phyloP scores from a whole-genome alignment of 2,797 vertebrate species.

The Pampus argenteus region DNA sequence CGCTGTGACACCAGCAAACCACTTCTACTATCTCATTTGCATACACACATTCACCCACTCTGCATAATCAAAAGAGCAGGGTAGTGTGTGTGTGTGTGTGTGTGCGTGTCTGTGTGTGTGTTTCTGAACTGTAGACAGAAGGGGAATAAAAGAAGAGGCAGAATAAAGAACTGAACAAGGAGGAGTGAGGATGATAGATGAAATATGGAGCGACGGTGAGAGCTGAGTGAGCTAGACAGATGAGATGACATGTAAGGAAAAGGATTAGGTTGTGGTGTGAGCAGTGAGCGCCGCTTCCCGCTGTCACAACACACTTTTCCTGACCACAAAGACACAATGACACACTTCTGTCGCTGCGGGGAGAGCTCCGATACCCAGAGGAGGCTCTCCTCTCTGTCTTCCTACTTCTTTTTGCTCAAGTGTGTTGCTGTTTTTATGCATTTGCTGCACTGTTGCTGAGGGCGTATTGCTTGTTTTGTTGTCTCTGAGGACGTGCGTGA shows the following conservation, averaged over 20 bases:
- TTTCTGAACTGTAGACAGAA: constrained; percentile 5
- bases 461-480: constrained; percentile 26
- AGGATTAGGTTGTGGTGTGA: constrained; percentile 48
- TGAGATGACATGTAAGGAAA: constrained; percentile 40
- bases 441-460: constrained; percentile 18
- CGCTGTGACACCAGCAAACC: constrained; percentile 51
- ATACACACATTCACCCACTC: constrained; percentile 48
- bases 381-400: constrained; percentile 22
- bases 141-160: constrained; percentile 12
- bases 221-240: constrained; percentile 39
- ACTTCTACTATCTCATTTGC: constrained; percentile 55
- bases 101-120: constrained; percentile 9
- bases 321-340: constrained; percentile 61
- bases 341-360: constrained; percentile 53
- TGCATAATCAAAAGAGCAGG: constrained; percentile 45
- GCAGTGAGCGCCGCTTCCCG: constrained; percentile 31
- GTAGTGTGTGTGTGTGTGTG: neutral
- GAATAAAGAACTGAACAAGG: constrained; percentile 12
- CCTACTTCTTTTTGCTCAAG: neutral
- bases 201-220: constrained; percentile 11
- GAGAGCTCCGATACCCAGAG: constrained; percentile 31
- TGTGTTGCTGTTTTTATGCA: constrained; percentile 23
- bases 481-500: constrained; percentile 26
- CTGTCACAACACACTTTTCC: constrained; percentile 63
- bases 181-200: constrained; percentile 12